phyloP scores from a whole-genome alignment of 2,113 vertebrate species.

The Eidolon helvum region DNA sequence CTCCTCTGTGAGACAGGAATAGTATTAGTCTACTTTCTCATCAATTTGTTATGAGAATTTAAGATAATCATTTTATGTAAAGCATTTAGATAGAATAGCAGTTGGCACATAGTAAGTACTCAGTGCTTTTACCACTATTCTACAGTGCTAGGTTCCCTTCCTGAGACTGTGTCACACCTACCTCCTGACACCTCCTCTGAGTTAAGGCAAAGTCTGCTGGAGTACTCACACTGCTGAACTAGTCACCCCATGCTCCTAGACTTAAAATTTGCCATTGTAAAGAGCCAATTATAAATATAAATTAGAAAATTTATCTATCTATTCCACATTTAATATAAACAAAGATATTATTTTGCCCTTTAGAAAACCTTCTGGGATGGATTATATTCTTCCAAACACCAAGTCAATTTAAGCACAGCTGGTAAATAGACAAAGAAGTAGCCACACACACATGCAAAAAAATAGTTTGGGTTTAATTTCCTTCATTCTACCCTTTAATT shows the following conservation, averaged over 20 bases:
- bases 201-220: not conserved
- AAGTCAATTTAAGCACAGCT: conserved; percentile 45
- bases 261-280: conserved; percentile 13
- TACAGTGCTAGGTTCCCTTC: not conserved
- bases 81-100: not conserved
- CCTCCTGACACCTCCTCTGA: not conserved
- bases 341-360: conserved; percentile 54
- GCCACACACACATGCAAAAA: not conserved
- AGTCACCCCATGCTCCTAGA: not conserved
- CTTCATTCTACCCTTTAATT: not conserved
- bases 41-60: not conserved
- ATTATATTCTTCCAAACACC: conserved; percentile 41
- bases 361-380: conserved; percentile 45
- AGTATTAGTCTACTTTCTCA: not conserved
- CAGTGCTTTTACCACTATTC: not conserved
- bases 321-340: conserved; percentile 56
- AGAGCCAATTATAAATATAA: conserved; percentile 59
- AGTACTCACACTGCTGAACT: rapidly evolving
- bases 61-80: not conserved
- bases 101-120: not conserved
- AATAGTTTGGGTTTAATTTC: not conserved
- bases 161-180: no score
- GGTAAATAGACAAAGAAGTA: conserved; percentile 2
- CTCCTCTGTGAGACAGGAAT: not conserved
- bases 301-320: conserved; percentile 57